Percentiles rank a stretch among this genome's conserved stretches.
Conservation (phyloP, 2,797 vertebrate genomes). For the Luscinia luscinia region DNA sequence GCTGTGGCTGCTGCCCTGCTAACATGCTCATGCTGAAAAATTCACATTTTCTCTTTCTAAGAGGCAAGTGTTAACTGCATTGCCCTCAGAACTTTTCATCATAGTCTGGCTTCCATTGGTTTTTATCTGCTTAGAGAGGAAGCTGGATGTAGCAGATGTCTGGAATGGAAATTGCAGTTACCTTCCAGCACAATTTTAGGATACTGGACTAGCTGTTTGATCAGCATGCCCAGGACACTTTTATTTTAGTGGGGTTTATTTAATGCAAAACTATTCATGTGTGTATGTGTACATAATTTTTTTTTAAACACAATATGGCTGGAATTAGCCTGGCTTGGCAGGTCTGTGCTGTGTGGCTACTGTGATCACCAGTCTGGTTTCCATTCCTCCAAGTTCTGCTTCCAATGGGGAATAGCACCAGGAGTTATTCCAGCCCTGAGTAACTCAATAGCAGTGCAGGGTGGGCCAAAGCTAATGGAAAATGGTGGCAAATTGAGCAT, state of each 20-base stretch:
- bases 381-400: not conserved
- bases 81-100: not conserved
- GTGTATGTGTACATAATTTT: not conserved
- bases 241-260: not conserved
- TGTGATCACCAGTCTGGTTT: not conserved
- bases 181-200: slow-evolving; percentile 19
- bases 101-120: not conserved
- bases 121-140: slow-evolving; percentile 4
- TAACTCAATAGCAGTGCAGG: not conserved
- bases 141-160: slow-evolving; percentile 15
- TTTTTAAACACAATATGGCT: not conserved
- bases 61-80: not conserved
- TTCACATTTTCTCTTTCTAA: slow-evolving; percentile 2
- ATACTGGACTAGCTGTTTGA: not conserved
- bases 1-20: not conserved
- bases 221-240: not conserved
- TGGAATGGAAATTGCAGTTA: slow-evolving; percentile 32
- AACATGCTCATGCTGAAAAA: not conserved
- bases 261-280: not conserved
- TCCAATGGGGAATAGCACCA: not conserved
- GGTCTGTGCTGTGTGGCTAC: not conserved
- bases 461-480: not conserved
- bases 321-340: not conserved
- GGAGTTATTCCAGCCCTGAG: not conserved
- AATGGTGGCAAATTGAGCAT: not conserved